These are phyloP conservation scores for Zapornia atra DNA, from an alignment of 2,113 vertebrate genomes.

Conservation along the genomic window DNA sequence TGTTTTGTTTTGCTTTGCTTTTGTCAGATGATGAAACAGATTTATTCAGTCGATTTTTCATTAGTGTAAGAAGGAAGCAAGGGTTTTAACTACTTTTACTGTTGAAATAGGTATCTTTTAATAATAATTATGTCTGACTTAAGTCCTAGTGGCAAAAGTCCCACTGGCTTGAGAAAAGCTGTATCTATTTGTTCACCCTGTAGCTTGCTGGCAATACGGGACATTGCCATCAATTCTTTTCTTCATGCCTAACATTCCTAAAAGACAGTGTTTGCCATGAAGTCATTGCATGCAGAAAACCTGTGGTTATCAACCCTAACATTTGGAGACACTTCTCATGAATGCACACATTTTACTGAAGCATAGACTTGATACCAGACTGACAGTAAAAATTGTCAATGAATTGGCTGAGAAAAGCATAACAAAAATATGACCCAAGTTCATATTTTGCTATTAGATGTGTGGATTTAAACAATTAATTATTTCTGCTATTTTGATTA, in stretches of 20 bases:
- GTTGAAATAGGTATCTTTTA: neutral
- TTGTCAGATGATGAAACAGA: neutral
- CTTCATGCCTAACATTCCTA: neutral
- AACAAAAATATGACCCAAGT: neutral
- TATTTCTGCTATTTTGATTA: neutral
- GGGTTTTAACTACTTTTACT: neutral
- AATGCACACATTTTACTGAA: neutral
- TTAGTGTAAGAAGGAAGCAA: neutral
- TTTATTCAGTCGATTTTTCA: neutral
- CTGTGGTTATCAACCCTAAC: neutral
- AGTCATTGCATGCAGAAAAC: neutral
- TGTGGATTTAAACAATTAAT: neutral
- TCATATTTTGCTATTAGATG: neutral
- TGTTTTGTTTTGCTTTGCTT: neutral
- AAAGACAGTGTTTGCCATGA: neutral
- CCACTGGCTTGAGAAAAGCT: neutral
- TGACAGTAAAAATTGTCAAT: neutral
- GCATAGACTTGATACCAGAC: neutral
- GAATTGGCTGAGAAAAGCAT: neutral
- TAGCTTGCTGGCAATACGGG: neutral
- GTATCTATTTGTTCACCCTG: neutral
- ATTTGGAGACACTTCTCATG: neutral
- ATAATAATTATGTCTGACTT: neutral
- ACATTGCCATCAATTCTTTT: neutral
- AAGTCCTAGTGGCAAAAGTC: neutral